Evolutionary conservation across 2,797 vertebrate genomes (phyloP).

Genomic region (Darevskia mixta): DNA sequence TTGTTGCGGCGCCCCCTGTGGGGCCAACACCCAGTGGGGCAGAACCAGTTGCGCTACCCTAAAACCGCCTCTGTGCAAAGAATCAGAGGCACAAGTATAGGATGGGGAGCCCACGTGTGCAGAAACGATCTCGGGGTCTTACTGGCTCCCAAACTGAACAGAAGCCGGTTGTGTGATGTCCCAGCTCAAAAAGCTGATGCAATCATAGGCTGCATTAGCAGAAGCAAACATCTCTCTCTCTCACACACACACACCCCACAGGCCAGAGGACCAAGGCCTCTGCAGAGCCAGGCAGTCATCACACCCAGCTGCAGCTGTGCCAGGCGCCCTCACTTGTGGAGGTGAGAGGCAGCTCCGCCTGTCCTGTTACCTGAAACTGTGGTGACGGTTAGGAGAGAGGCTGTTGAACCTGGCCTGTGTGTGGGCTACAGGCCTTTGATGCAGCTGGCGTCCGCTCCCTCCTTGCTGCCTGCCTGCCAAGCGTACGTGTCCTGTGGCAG

Average conservation of each 20-base stretch:
- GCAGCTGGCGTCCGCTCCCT: background rate
- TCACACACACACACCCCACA: background rate
- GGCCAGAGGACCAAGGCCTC: background rate
- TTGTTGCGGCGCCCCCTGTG: too few species aligned
- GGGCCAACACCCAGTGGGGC: too few species aligned
- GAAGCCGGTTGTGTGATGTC: too few species aligned
- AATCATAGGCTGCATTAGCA: background rate
- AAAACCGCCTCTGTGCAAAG: too few species aligned
- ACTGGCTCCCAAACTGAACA: background rate
- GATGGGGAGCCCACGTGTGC: background rate
- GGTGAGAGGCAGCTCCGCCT: background rate
- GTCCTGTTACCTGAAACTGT: background rate
- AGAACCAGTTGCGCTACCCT: too few species aligned
- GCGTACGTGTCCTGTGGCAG: conserved; percentile 21
- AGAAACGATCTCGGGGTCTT: background rate
- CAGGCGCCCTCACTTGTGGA: background rate
- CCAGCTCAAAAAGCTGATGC: too few species aligned
- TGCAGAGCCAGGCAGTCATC: background rate
- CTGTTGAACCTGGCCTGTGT: background rate
- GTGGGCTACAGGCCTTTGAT: background rate
- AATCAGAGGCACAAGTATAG: too few species aligned
- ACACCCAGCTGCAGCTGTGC: background rate
- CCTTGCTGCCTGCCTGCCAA: background rate
- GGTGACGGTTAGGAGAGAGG: background rate
- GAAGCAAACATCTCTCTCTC: background rate